Evolutionary conservation across 2,797 vertebrate species (phyloP).

Genomic region (Poeciliopsis presidionis): DNA sequence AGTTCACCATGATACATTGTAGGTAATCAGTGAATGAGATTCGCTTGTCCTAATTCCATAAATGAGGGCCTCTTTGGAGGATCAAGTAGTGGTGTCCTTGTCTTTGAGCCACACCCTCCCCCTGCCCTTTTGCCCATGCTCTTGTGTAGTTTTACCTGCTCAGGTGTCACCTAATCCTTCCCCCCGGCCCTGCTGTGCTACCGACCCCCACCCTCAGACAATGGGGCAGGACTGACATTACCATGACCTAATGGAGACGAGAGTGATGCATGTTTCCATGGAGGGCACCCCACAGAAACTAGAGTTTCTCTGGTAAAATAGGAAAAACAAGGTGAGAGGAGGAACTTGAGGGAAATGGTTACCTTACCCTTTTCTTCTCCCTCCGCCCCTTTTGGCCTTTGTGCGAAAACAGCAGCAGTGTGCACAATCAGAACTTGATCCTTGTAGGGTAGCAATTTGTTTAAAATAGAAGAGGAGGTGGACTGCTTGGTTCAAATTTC

Average conservation of each 20-base stretch:
- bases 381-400: constrained; percentile 59
- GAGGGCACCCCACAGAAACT: constrained; percentile 71
- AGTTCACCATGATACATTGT: constrained; percentile 3
- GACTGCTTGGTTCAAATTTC: constrained; percentile 52
- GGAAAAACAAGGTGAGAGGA: constrained; percentile 46
- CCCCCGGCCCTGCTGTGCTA: constrained; percentile 66
- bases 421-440: constrained; percentile 70
- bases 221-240: constrained; percentile 78
- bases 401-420: constrained; percentile 60
- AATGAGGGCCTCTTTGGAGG: constrained; percentile 61
- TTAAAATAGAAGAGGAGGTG: constrained; percentile 54
- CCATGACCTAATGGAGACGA: constrained; percentile 73
- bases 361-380: constrained; percentile 55
- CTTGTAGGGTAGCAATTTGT: constrained; percentile 54
- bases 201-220: constrained; percentile 74
- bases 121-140: constrained; percentile 43
- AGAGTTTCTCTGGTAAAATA: constrained; percentile 54
- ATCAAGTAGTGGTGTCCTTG: constrained; percentile 66
- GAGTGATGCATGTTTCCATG: constrained; percentile 56
- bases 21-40: constrained; percentile 35
- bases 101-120: constrained; percentile 69
- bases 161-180: constrained; percentile 79
- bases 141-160: constrained; percentile 79
- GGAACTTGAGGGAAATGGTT: constrained; percentile 52
- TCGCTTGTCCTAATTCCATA: constrained; percentile 66